A percentile compares a stretch with the other conserved stretches of the same genome.
Evolutionary conservation across 64 coral and sea anemone species (phyloP).

Genomic region (Montipora efflorescens): DNA sequence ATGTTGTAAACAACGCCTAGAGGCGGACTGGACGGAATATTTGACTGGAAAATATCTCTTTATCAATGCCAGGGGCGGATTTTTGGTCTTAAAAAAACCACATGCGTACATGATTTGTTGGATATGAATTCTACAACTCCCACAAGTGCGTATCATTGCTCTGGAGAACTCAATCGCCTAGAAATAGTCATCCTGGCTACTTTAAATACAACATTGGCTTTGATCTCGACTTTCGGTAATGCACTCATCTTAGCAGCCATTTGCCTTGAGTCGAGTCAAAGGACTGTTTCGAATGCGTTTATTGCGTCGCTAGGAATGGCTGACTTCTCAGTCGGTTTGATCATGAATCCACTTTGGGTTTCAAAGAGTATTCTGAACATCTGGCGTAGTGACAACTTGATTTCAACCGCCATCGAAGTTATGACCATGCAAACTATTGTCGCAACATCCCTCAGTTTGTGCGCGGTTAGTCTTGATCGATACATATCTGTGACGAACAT

Average conservation of each 20-base stretch:
- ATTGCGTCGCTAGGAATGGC: slow-evolving; percentile 64
- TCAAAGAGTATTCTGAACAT: slow-evolving; percentile 54
- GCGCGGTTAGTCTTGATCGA: slow-evolving; percentile 65
- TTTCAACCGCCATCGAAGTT: slow-evolving; percentile 37
- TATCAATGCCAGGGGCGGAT: too few relatives aligned
- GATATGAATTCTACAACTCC: slow-evolving; percentile 31
- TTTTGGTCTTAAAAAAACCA: too few relatives aligned
- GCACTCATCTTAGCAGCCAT: slow-evolving; percentile 56
- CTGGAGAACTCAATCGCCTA: slow-evolving; percentile 7
- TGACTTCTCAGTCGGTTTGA: slow-evolving; percentile 67
- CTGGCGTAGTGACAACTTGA: slow-evolving; percentile 52
- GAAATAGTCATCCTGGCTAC: slow-evolving; percentile 22
- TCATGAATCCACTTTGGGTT: slow-evolving; percentile 75
- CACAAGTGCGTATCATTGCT: background rate
- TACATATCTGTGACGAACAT: slow-evolving; percentile 67
- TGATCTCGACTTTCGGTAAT: slow-evolving; percentile 65
- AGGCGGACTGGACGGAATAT: too few relatives aligned
- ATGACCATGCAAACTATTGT: slow-evolving; percentile 68
- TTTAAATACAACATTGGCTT: slow-evolving; percentile 13
- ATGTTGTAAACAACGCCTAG: too few relatives aligned
- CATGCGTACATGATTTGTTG: too few relatives aligned
- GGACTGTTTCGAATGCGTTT: slow-evolving; percentile 69
- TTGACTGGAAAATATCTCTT: too few relatives aligned
- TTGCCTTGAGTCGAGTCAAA: slow-evolving; percentile 37
- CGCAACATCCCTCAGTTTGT: slow-evolving; percentile 64